Percentiles rank a stretch among this genome's conserved stretches.
These are phyloP conservation scores for Salvelinus namaycush DNA, from an alignment of 2,113 vertebrate genomes.

Conservation along the genomic window DNA sequence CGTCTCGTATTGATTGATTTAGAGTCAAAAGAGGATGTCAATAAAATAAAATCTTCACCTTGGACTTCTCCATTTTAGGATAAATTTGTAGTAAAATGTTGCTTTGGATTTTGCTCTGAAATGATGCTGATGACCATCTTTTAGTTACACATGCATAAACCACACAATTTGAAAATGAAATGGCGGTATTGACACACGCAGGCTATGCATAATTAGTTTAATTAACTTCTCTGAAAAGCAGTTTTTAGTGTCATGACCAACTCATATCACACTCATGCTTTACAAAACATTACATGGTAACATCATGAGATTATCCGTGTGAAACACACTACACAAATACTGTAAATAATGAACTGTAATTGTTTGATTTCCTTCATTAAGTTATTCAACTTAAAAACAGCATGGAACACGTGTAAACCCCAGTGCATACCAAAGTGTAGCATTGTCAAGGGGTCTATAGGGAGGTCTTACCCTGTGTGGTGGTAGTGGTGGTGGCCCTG, in stretches of 20 bases:
- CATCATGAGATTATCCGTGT: slow-evolving; percentile 12
- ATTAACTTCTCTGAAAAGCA: too few species aligned
- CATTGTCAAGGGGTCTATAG: background rate
- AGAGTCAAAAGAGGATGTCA: background rate
- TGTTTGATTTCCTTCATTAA: background rate
- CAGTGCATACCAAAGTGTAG: background rate
- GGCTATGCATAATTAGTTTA: background rate
- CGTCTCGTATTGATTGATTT: background rate
- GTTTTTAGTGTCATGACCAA: background rate
- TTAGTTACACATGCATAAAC: background rate
- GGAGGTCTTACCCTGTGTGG: slow-evolving; percentile 80
- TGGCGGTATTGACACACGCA: background rate
- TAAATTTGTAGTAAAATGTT: background rate
- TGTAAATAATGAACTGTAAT: background rate
- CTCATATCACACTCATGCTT: slow-evolving; percentile 7
- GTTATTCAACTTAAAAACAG: slow-evolving; percentile 3
- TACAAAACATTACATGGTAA: slow-evolving; percentile 16
- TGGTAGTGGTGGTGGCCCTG: slow-evolving; percentile 72
- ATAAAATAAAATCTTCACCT: background rate
- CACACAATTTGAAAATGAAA: background rate
- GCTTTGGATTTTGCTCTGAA: background rate
- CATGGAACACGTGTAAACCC: background rate
- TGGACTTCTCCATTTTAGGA: background rate
- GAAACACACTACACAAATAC: background rate
- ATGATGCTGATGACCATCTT: background rate